These are phyloP conservation scores for Bucco capensis DNA, from an alignment of 2,113 vertebrate genomes.

Conservation along the genomic window DNA sequence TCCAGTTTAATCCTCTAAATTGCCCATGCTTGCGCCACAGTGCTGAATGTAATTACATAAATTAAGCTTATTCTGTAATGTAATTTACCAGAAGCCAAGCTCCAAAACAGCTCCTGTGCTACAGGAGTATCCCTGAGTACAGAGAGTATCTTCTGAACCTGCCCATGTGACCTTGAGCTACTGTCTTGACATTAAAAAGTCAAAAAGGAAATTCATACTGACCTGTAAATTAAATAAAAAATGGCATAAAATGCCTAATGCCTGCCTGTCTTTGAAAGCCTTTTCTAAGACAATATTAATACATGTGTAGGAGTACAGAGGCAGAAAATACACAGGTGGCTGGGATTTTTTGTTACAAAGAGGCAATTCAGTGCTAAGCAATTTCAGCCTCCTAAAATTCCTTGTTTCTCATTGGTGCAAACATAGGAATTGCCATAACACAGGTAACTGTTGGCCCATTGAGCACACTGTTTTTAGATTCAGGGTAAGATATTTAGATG, in stretches of 20 bases:
- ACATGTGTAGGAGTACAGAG: not conserved
- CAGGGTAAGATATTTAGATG: not conserved
- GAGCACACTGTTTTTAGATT: not conserved
- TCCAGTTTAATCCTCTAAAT: constrained; percentile 46
- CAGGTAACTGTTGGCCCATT: not conserved
- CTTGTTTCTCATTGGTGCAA: not conserved
- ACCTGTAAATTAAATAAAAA: not conserved
- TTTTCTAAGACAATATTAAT: not conserved
- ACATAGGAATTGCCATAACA: not conserved
- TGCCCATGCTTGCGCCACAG: not conserved
- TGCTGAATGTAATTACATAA: constrained; percentile 18
- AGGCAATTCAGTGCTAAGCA: not conserved
- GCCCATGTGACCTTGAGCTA: not conserved
- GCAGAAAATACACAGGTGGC: not conserved
- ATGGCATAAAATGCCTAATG: not conserved
- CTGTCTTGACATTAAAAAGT: not conserved
- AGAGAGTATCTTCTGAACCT: not conserved
- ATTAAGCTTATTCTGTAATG: not conserved
- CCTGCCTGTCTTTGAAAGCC: not conserved
- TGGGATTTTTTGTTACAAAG: not conserved
- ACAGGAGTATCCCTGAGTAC: not conserved
- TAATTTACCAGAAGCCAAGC: not conserved
- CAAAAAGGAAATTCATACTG: not conserved
- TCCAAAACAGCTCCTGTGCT: not conserved
- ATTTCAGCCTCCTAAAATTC: not conserved